Evolutionary conservation across 2,797 vertebrate genomes (phyloP).

Genomic region (Sciurus carolinensis): DNA sequence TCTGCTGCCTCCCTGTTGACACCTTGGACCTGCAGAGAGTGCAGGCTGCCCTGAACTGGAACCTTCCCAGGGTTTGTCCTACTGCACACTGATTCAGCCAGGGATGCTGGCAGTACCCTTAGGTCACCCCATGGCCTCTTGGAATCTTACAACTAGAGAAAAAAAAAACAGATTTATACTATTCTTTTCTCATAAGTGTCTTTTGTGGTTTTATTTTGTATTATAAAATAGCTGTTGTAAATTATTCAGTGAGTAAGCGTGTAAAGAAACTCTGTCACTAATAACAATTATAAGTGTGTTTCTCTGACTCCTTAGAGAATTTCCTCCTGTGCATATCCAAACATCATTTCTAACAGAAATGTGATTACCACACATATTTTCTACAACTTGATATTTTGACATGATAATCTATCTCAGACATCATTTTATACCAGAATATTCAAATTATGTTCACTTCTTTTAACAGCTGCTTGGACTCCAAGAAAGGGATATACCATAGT

Average conservation of each 20-base stretch:
- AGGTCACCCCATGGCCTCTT: neutral
- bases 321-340: neutral
- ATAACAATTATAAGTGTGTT: neutral
- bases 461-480: neutral
- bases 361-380: neutral
- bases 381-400: neutral
- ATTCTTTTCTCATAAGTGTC: neutral
- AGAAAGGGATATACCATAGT: neutral
- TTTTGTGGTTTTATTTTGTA: conserved; percentile 2
- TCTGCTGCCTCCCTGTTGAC: neutral
- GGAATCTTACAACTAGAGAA: neutral
- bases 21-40: accelerated
- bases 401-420: neutral
- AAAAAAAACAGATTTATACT: neutral
- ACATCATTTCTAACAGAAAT: neutral
- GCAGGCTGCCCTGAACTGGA: neutral
- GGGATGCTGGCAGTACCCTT: neutral
- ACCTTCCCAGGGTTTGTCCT: neutral
- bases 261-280: neutral
- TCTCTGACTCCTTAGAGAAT: conserved; percentile 6
- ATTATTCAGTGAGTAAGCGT: neutral
- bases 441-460: neutral
- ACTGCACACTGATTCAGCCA: neutral
- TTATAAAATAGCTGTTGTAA: conserved; percentile 46
- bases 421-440: neutral